Conservation (phyloP, 2,113 vertebrate species). For the Pao palembangensis region DNA sequence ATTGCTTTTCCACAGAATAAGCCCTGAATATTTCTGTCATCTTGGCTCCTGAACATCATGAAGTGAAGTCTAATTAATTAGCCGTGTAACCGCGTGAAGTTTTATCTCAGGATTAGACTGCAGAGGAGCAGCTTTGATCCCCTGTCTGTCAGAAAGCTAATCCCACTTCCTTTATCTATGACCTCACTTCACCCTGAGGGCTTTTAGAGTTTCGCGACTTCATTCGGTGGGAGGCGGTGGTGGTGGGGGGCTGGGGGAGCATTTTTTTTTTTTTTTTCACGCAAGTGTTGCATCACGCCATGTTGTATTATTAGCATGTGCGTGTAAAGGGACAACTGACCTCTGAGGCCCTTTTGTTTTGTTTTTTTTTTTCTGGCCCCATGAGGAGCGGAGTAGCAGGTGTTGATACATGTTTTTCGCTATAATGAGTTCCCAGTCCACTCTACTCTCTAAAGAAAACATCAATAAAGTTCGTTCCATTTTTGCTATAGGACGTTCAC, state of each 20-base stretch:
- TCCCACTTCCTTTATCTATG: constrained; percentile 33
- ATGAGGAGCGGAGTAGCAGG: constrained; percentile 55
- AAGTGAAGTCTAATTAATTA: constrained; percentile 35
- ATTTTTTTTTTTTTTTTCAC: constrained; percentile 36
- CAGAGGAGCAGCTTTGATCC: constrained; percentile 39
- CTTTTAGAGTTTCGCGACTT: constrained; percentile 18
- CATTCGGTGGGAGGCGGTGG: background rate
- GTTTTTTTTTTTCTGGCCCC: constrained; percentile 36
- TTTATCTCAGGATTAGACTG: constrained; percentile 43
- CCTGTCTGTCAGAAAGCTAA: constrained; percentile 35
- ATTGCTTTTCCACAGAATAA: background rate
- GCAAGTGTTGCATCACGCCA: constrained; percentile 38
- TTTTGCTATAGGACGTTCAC: background rate
- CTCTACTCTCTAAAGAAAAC: constrained; percentile 42
- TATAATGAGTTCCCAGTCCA: constrained; percentile 66
- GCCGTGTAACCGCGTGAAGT: constrained; percentile 13
- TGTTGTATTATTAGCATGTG: constrained; percentile 25
- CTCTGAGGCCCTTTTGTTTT: constrained; percentile 37
- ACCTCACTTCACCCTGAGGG: constrained; percentile 33
- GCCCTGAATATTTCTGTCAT: constrained; percentile 9
- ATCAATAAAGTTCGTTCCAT: constrained; percentile 14
- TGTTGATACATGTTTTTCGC: constrained; percentile 54
- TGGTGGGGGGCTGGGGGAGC: too few relatives aligned
- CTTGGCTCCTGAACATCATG: background rate
- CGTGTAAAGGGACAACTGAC: constrained; percentile 14